phyloP scores from a whole-genome alignment of 2,888 invertebrate genomes.

The Xestia sexstrigata region DNA sequence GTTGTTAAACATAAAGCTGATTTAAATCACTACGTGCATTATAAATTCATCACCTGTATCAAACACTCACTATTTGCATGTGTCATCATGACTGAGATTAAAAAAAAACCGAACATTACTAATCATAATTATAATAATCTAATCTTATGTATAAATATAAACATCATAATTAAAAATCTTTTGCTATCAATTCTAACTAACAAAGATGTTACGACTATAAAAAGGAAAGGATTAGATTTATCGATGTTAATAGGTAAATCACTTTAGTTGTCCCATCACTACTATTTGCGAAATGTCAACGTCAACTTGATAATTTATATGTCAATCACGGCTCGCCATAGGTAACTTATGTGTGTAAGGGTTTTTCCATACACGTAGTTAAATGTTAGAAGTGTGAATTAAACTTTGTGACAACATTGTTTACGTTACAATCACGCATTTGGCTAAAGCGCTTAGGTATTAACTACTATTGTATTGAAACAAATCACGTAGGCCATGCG shows the following conservation, averaged over 20 bases:
- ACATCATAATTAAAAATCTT: too few species aligned
- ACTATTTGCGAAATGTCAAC: conserved; percentile 7
- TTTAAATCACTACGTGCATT: background rate
- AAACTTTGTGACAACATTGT: conserved; percentile 13
- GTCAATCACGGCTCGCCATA: background rate
- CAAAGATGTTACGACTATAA: background rate
- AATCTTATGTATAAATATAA: too few species aligned
- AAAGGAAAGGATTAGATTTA: background rate
- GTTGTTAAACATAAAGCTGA: background rate
- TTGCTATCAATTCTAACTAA: background rate
- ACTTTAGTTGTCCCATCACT: conserved; percentile 1
- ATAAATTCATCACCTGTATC: background rate
- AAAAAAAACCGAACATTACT: background rate
- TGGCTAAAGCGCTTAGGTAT: conserved; percentile 4
- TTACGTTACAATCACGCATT: conserved; percentile 8
- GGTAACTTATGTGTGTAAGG: background rate
- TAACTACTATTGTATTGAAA: background rate
- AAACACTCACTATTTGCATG: background rate
- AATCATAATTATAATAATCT: too few species aligned
- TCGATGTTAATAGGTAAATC: background rate
- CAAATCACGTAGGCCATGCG: conserved; percentile 15
- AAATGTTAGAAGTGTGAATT: background rate
- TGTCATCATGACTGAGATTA: background rate
- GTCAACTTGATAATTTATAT: background rate
- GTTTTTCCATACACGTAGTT: background rate